These are phyloP conservation scores for Sus cebifrons DNA, from an alignment of 2,797 vertebrate species.

Conservation along the genomic window DNA sequence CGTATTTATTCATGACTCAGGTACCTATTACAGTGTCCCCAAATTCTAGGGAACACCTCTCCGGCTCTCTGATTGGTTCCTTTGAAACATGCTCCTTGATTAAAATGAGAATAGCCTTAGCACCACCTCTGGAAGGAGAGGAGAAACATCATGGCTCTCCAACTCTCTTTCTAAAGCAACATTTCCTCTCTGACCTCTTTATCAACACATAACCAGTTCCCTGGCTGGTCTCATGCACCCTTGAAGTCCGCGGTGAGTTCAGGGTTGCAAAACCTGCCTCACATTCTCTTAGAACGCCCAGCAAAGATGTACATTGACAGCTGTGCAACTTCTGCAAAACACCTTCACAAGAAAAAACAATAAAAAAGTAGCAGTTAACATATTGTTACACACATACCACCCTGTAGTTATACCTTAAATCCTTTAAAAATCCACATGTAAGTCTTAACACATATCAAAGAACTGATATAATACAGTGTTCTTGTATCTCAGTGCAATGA, in stretches of 20 bases:
- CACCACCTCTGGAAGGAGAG: not conserved
- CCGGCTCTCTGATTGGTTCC: not conserved
- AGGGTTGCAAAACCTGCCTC: not conserved
- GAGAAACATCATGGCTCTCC: not conserved
- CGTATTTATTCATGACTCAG: not conserved
- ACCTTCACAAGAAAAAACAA: not conserved
- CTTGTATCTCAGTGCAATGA: not conserved
- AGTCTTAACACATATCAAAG: not conserved
- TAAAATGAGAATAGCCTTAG: not conserved
- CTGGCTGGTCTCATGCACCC: not conserved
- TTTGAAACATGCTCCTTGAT: not conserved
- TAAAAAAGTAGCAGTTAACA: not conserved
- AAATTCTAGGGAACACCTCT: not conserved
- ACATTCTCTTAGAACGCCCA: not conserved
- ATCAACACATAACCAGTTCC: not conserved
- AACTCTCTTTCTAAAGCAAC: not conserved
- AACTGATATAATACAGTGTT: not conserved
- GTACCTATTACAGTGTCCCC: not conserved
- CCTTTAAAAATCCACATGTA: not conserved
- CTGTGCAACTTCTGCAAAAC: not conserved
- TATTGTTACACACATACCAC: not conserved
- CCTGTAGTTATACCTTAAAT: not conserved
- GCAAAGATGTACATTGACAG: not conserved
- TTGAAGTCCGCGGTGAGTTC: not conserved
- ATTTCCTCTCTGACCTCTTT: not conserved